A percentile compares a stretch with the other conserved stretches of the same genome.
Conservation (phyloP, 1,140 invertebrate genomes). For the Tyrophagus putrescentiae region DNA sequence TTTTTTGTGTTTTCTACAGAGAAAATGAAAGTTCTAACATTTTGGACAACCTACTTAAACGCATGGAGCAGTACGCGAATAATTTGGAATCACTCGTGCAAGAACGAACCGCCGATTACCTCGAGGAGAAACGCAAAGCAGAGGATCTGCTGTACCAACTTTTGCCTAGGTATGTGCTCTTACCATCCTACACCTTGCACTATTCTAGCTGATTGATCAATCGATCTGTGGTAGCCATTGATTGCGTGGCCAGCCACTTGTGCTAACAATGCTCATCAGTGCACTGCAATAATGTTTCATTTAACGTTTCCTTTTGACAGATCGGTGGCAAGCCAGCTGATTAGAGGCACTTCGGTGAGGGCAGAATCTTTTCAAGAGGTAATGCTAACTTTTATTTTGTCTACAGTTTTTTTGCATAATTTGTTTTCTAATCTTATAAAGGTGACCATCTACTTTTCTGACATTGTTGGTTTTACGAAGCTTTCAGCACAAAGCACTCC, state of each 20-base stretch:
- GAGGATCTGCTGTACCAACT: slow-evolving; percentile 81
- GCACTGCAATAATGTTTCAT: too few species aligned
- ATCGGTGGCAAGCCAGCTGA: slow-evolving; percentile 46
- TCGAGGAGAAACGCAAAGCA: slow-evolving; percentile 83
- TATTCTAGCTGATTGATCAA: too few species aligned
- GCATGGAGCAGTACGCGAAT: slow-evolving; percentile 91
- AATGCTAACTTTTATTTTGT: too few species aligned
- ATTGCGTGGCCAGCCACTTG: too few species aligned
- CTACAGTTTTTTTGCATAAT: too few species aligned
- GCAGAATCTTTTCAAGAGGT: slow-evolving; percentile 77
- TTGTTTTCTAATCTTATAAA: slow-evolving; percentile 67
- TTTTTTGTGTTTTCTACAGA: background rate
- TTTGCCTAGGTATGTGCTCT: slow-evolving; percentile 65
- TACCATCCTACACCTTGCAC: too few species aligned
- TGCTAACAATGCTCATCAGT: too few species aligned
- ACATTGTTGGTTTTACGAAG: slow-evolving; percentile 69
- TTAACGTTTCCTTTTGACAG: too few species aligned
- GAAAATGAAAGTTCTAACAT: slow-evolving; percentile 19
- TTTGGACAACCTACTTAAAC: slow-evolving; percentile 86
- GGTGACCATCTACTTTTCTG: slow-evolving; percentile 95
- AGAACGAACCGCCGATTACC: slow-evolving; percentile 67
- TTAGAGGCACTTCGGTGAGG: slow-evolving; percentile 71
- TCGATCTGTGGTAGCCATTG: too few species aligned
- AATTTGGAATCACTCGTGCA: slow-evolving; percentile 82
- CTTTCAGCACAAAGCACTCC: slow-evolving; percentile 67